Conservation (phyloP, 2,888 invertebrate genomes). For the Perizoma flavofasciatum region DNA sequence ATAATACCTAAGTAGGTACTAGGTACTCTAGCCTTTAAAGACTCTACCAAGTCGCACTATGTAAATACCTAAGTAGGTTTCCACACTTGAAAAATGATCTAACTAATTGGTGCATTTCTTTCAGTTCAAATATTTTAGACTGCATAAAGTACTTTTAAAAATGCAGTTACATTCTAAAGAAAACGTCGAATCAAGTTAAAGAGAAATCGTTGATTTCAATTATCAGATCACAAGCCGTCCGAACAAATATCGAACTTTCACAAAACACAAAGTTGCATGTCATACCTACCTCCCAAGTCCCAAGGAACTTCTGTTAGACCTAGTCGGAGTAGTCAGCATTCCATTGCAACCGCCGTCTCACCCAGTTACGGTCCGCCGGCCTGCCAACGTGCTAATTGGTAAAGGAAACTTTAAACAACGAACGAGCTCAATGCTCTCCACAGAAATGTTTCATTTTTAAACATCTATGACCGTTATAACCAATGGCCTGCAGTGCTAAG, state of each 20-base stretch:
- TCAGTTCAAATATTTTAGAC: no score
- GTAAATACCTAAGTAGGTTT: no score
- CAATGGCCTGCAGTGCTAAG: constrained; percentile 49
- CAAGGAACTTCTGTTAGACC: constrained; percentile 56
- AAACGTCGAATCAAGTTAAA: constrained; percentile 24
- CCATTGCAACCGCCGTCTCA: constrained; percentile 62
- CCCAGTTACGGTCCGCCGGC: constrained; percentile 81
- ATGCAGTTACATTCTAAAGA: background rate
- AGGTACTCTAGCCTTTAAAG: background rate
- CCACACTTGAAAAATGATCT: no score
- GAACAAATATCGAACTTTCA: constrained; percentile 31
- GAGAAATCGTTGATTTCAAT: constrained; percentile 32
- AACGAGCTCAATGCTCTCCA: constrained; percentile 81
- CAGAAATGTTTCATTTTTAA: constrained; percentile 83
- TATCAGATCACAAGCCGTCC: constrained; percentile 18
- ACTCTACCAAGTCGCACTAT: background rate
- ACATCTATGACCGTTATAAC: constrained; percentile 77
- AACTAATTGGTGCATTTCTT: no score
- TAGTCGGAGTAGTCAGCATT: constrained; percentile 62
- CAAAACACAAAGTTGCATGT: constrained; percentile 44
- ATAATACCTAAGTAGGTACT: no score
- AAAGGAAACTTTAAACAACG: constrained; percentile 84
- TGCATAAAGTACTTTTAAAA: no score
- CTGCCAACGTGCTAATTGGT: constrained; percentile 80
- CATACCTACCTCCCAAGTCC: constrained; percentile 41